Evolutionary conservation across 2,797 vertebrate genomes (phyloP), one percentile per base, ranked within the genome.

Genomic region (Gephyroberyx darwinii): DNA sequence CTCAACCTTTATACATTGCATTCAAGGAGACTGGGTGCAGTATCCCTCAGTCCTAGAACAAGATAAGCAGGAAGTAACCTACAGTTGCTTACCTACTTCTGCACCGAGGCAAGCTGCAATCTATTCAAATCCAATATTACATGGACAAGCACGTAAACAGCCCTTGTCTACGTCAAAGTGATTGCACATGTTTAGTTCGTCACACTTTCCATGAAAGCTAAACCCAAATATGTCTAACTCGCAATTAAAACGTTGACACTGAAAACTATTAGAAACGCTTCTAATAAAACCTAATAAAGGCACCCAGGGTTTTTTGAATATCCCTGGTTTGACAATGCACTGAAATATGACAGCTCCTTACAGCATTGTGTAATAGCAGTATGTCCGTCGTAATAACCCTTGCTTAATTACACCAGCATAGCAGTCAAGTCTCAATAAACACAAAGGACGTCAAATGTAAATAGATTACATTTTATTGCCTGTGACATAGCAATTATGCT

Each of bases 41-140:
- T 70, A 65, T 17, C 52, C 45, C 67, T 50, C 72, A 83, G 12
- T 54, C 47, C 45, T 14, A 61, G 30, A 56, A 17, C 2, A 14
- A 71, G 12, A 54, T 43, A 82, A 52, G 47, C 47, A 75, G 57
- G 54, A 60, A 73, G 61, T 69, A 72, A 52, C 65, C 41, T 71
- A 72, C 54, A 75, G 55, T 19, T 62, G 37, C 20, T 20, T 26
- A 26, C 26, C 26, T 12, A 39, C 39, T 35, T 58, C 33, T 66
- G 30, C 1, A 26, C 31, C 9, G 14, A 20, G 5, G 26, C 26
- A 31, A 60, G 13, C 16, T 71, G 22, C 62, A 30, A 43, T 30
- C 3, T 45, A 17, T 74, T 56, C 64, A 39, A 33, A 41, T 17
- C 35, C 37, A 69, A 33, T 13, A 73, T 53, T 8, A 61, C 26